phyloP scores from a whole-genome alignment of 2,888 invertebrate genomes.

The Phyllotreta cruciferae region DNA sequence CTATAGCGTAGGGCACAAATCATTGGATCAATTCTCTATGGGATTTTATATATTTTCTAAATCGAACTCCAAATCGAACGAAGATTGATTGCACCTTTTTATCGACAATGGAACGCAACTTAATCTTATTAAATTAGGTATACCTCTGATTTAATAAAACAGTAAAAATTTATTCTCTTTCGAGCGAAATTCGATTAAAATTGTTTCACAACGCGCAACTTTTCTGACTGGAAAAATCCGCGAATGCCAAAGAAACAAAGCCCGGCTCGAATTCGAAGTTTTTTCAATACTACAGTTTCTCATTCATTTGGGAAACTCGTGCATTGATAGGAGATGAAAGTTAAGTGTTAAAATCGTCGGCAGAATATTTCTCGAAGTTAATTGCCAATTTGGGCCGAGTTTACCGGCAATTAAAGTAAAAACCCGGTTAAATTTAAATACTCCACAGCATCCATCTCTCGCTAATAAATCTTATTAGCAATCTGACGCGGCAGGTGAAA shows the following conservation, averaged over 20 bases:
- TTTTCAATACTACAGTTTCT: no score
- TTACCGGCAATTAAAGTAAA: slow-evolving; percentile 7
- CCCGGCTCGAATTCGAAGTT: no score
- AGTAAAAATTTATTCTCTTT: neutral
- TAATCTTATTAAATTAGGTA: no score
- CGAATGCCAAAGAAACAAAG: no score
- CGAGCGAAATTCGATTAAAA: neutral
- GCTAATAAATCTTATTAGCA: slow-evolving; percentile 5
- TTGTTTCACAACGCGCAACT: no score
- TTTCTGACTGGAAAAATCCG: no score
- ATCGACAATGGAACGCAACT: neutral
- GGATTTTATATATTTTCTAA: neutral
- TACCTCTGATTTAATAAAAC: no score
- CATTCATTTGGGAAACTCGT: no score
- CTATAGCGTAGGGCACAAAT: neutral
- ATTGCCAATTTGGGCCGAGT: slow-evolving; percentile 4
- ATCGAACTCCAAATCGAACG: neutral
- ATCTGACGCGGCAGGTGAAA: neutral
- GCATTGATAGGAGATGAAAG: neutral
- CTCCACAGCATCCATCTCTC: slow-evolving; percentile 2
- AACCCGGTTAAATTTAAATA: slow-evolving; percentile 11
- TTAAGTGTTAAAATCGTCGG: neutral
- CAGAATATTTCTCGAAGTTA: neutral
- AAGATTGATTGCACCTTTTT: slow-evolving; percentile 6
- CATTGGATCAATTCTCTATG: neutral